Conservation (phyloP, 2,797 vertebrate species). For the Myotis pilosus region DNA sequence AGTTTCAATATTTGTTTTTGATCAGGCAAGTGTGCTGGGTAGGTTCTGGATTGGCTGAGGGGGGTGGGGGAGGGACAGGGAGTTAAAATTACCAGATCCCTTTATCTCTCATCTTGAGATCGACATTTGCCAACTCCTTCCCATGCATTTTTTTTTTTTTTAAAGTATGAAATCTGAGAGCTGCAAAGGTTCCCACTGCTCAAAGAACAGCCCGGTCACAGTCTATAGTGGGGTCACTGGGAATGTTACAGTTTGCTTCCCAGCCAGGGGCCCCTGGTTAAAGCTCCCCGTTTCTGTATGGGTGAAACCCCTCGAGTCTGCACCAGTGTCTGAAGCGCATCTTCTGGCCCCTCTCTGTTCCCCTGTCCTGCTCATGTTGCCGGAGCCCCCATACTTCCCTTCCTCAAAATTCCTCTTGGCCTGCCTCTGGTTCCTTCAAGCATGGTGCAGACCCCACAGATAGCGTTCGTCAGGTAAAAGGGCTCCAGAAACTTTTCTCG, state of each 20-base stretch:
- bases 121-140: conserved; percentile 50
- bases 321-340: background rate
- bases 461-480: background rate
- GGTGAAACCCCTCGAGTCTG: background rate
- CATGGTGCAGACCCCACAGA: background rate
- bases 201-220: conserved; percentile 12
- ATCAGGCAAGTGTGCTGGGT: background rate
- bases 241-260: background rate
- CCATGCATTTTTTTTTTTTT: background rate
- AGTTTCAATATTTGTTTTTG: conserved; percentile 62
- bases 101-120: conserved; percentile 51
- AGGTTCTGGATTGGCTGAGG: background rate
- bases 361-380: background rate
- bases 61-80: background rate
- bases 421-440: background rate
- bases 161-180: conserved; percentile 58
- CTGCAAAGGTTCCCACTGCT: conserved; percentile 14
- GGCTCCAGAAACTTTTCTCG: background rate
- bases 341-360: background rate
- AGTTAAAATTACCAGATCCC: conserved; percentile 44
- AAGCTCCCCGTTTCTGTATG: background rate
- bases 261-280: background rate
- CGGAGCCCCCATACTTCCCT: background rate
- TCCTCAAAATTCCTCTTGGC: background rate
- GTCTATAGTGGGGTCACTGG: background rate